Evolutionary conservation across 2,888 invertebrate genomes (phyloP).

Genomic region (Drosophila subsilvestris): DNA sequence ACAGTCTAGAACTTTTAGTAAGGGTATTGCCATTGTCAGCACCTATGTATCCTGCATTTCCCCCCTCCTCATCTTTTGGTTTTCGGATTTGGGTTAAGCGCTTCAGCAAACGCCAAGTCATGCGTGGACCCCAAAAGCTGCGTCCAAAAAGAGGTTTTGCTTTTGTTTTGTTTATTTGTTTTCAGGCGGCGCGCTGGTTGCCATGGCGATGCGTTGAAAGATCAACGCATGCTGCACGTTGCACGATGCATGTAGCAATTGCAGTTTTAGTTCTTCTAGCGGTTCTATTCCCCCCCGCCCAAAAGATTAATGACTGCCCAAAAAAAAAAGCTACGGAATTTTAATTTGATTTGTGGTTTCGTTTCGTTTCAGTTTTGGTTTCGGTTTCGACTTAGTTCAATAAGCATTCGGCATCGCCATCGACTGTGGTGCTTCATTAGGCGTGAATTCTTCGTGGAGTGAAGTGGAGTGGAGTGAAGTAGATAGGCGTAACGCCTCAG

Average conservation of each 20-base stretch:
- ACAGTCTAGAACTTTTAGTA: background rate
- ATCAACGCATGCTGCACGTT: slow-evolving; percentile 28
- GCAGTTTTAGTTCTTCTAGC: slow-evolving; percentile 51
- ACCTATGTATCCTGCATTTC: background rate
- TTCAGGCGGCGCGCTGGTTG: slow-evolving; percentile 1
- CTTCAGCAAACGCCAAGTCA: slow-evolving; percentile 70
- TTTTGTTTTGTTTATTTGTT: slow-evolving; percentile 28
- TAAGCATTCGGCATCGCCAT: slow-evolving; percentile 40
- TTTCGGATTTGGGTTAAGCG: slow-evolving; percentile 75
- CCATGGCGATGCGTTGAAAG: slow-evolving; percentile 35
- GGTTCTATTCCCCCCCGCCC: slow-evolving; percentile 53
- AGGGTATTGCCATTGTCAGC: background rate
- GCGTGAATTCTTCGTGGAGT: slow-evolving; percentile 53
- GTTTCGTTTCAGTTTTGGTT: slow-evolving; percentile 28
- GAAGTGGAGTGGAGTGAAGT: slow-evolving; percentile 1
- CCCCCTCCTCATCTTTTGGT: slow-evolving; percentile 10
- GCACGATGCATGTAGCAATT: slow-evolving; percentile 15
- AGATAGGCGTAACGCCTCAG: slow-evolving; percentile 54
- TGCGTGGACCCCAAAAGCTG: slow-evolving; percentile 57
- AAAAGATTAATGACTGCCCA: slow-evolving; percentile 45
- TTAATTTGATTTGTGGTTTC: slow-evolving; percentile 74
- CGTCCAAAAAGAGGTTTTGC: slow-evolving; percentile 46
- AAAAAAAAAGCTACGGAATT: slow-evolving; percentile 53
- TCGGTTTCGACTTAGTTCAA: slow-evolving; percentile 43
- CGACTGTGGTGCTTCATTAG: slow-evolving; percentile 60